Conservation (phyloP, 2,113 vertebrate genomes). For the rat (Rattus norvegicus) region DNA sequence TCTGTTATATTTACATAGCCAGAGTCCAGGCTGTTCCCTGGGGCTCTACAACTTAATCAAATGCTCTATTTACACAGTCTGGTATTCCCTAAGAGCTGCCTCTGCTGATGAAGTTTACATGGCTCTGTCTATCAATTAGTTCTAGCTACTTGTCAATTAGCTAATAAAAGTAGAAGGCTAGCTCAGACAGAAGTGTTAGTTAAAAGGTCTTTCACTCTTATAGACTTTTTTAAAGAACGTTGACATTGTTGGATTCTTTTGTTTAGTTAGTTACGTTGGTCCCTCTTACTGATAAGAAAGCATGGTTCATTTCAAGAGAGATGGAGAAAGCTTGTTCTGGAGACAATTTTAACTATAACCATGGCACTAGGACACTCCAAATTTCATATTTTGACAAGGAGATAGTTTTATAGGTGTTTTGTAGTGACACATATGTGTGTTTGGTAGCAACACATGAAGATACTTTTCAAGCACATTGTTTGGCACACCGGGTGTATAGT, state of each 20-base stretch:
- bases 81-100: slow-evolving; percentile 19
- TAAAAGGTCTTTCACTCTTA: neutral
- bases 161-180: slow-evolving; percentile 46
- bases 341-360: neutral
- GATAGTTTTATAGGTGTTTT: neutral
- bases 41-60: slow-evolving; percentile 67
- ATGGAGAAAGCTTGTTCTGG: neutral
- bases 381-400: neutral
- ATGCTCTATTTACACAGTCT: slow-evolving; percentile 65
- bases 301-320: neutral
- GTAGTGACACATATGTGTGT: neutral
- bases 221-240: neutral
- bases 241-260: neutral
- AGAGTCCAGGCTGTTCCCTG: slow-evolving; percentile 53
- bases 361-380: too few relatives aligned
- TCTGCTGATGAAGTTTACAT: slow-evolving; percentile 37
- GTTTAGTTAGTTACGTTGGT: neutral
- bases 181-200: neutral
- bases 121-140: slow-evolving; percentile 59
- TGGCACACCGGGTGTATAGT: neutral
- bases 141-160: slow-evolving; percentile 41
- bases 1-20: slow-evolving; percentile 69
- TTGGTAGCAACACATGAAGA: neutral
- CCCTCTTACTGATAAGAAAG: neutral
- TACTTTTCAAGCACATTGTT: neutral